Evolutionary conservation across 2,888 invertebrate species (phyloP), one percentile per base, ranked within the genome.

Genomic region (Lobophora halterata): DNA sequence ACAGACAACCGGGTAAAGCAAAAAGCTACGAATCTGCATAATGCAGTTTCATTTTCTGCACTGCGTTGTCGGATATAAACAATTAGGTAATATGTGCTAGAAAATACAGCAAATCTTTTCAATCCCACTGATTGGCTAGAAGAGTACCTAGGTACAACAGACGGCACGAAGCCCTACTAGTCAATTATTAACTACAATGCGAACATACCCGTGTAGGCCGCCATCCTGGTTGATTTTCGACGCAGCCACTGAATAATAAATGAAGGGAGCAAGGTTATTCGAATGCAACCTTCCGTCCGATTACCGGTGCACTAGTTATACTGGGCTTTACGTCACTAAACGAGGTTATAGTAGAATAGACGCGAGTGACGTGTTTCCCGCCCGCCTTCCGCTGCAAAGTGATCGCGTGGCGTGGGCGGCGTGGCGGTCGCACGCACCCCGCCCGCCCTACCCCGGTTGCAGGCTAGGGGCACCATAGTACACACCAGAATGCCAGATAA

Each of bases 331-430:
- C 81, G 80, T 80, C 82, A 82, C 79, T 73, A 77, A 79, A 77
- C 71, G 75, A 79, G 79, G 78, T 78, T 81, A 78, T 75, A 68
- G 68, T 72, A 58, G 61, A 65, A 66, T 49, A 56, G 62, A 54
- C 57, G 60, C 41, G 45, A 44, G 55, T 58, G 70, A 73, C 85
- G 81, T 79, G 79, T 79, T 65, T 71, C 62, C 77, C 70, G 68
- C 71, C 66, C 73, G 77, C 62, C 69, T 60, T 56, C 65, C 71
- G 69, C 65, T 72, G 74, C 76, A 71, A 69, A 86, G 70, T 86
- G 85, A 73, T 79, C 75, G 82, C 79, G 79, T 79, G 80, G 82
- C 79, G 79, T 74, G 80, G 76, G 79, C 79, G 80, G 82, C 79
- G 80, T 76, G 80, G 76, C 68, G 58, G 71, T 59, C 68, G 61